These are phyloP conservation scores for Carposina sasakii DNA, from an alignment of 1,140 invertebrate genomes.

Conservation along the genomic window DNA sequence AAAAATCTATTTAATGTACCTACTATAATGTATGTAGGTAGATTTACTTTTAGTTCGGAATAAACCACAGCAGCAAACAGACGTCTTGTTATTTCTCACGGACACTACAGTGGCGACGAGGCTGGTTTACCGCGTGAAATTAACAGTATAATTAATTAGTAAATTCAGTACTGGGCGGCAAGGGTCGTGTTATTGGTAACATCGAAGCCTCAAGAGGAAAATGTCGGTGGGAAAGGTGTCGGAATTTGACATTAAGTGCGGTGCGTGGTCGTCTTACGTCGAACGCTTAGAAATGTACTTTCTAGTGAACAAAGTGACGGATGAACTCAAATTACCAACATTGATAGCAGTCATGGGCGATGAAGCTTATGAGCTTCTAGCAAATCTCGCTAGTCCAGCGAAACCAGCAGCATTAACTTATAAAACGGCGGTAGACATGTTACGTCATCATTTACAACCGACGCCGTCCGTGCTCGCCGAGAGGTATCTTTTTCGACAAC, in stretches of 20 bases:
- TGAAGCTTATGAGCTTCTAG: not conserved
- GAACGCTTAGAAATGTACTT: not conserved
- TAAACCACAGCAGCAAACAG: too few species aligned
- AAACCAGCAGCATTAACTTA: constrained; percentile 11
- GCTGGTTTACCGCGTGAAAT: too few species aligned
- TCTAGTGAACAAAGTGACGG: not conserved
- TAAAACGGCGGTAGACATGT: not conserved
- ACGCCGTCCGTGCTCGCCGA: constrained; percentile 11
- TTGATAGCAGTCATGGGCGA: not conserved
- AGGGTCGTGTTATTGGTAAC: too few species aligned
- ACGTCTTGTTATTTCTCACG: too few species aligned
- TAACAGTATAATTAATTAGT: too few species aligned
- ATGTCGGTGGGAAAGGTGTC: constrained; percentile 3
- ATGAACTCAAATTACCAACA: not conserved
- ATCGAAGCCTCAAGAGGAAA: too few species aligned
- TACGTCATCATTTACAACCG: constrained; percentile 16
- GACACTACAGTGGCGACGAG: too few species aligned
- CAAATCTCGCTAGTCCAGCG: not conserved
- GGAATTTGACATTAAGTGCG: not conserved
- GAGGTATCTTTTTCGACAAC: constrained; percentile 16
- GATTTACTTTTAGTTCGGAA: too few species aligned
- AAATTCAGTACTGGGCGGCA: too few species aligned
- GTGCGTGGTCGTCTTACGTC: not conserved
- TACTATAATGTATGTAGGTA: too few species aligned
- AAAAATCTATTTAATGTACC: too few species aligned